Percentiles rank a stretch among this genome's conserved stretches.
phyloP scores from a whole-genome alignment of 92 coral and sea anemone genomes.

The Zoanthus sociatus region DNA sequence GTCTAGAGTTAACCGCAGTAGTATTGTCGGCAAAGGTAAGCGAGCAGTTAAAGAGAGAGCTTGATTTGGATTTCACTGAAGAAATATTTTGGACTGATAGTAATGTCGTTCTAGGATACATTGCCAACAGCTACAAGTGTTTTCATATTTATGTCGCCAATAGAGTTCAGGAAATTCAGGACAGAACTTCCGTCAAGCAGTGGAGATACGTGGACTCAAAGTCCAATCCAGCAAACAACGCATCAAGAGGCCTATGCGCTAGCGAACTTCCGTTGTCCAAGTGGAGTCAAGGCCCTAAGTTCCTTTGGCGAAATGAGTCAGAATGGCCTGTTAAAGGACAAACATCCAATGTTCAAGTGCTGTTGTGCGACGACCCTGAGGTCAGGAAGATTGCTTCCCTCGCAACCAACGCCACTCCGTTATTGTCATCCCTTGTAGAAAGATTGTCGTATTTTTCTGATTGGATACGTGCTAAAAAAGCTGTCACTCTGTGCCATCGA shows the following conservation, averaged over 20 bases:
- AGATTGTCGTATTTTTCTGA: constrained; percentile 36
- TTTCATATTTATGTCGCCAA: constrained; percentile 39
- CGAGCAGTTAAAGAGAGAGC: too few species aligned
- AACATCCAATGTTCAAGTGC: not conserved
- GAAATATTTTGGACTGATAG: too few species aligned
- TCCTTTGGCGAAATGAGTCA: not conserved
- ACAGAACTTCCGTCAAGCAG: not conserved
- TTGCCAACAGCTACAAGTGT: not conserved
- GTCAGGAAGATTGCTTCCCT: not conserved
- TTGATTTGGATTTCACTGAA: too few species aligned
- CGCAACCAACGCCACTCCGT: not conserved
- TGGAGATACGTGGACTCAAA: constrained; percentile 38
- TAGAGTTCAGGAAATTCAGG: constrained; percentile 25
- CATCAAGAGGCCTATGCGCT: constrained; percentile 10
- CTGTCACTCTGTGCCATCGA: constrained; percentile 30
- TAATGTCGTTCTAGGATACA: not conserved
- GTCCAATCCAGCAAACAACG: not conserved
- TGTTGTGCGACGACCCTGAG: constrained; percentile 17
- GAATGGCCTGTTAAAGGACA: not conserved
- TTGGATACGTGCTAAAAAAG: constrained; percentile 43
- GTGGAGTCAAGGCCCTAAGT: constrained; percentile 32
- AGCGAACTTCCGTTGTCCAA: not conserved
- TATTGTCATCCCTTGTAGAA: not conserved
- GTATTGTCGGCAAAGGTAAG: too few species aligned
- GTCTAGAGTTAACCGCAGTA: too few species aligned